Conservation (phyloP, 2,888 invertebrate species). For the Tetragonisca angustula region DNA sequence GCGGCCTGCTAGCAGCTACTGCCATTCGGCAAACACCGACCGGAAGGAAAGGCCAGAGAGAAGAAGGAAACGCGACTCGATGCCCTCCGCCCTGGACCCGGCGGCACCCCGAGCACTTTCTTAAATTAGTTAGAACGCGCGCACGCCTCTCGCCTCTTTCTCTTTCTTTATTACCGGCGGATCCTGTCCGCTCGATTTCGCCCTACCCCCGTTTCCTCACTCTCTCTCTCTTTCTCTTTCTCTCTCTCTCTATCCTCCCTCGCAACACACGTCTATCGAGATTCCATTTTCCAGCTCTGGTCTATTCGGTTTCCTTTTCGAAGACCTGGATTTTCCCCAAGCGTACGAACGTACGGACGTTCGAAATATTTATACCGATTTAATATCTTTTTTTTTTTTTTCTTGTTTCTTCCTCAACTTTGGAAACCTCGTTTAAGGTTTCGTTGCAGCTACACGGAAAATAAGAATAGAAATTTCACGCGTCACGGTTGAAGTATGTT, state of each 20-base stretch:
- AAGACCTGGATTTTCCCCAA: too few relatives aligned
- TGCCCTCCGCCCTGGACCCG: conserved; percentile 39
- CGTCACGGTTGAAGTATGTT: too few relatives aligned
- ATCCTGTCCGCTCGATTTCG: conserved; percentile 19
- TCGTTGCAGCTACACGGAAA: too few relatives aligned
- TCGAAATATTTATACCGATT: too few relatives aligned
- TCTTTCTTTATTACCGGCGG: conserved; percentile 43
- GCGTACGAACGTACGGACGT: too few relatives aligned
- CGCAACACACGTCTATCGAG: conserved; percentile 28
- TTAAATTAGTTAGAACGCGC: conserved; percentile 69
- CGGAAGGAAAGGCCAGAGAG: conserved; percentile 43
- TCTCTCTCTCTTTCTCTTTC: neutral
- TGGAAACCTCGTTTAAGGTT: too few relatives aligned
- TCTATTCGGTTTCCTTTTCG: too few relatives aligned
- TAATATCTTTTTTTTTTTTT: too few relatives aligned
- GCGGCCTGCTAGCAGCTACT: conserved; percentile 5
- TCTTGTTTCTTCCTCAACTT: too few relatives aligned
- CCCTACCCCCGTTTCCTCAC: neutral
- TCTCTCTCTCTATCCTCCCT: too few relatives aligned
- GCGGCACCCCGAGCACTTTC: conserved; percentile 65
- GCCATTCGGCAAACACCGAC: conserved; percentile 50
- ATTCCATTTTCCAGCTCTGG: conserved; percentile 19
- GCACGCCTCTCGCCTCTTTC: neutral
- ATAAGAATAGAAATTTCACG: too few relatives aligned
- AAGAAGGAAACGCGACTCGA: conserved; percentile 58